Conservation (phyloP, 2,797 vertebrate species). For the Linurgus olivaceus region DNA sequence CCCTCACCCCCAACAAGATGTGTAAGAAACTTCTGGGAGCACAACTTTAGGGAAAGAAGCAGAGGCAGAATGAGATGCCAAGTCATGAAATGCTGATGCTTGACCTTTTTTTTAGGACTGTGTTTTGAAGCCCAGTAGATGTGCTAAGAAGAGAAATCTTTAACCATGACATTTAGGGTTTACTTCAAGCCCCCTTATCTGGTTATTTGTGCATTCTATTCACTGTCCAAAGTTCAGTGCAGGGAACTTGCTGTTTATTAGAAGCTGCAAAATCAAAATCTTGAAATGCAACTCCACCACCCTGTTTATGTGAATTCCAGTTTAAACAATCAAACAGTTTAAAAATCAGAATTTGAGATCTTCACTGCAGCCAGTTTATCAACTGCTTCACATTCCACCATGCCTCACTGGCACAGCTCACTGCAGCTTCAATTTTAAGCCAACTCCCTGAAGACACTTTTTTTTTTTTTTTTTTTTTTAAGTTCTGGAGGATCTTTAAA, state of each 20-base stretch:
- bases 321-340: not conserved
- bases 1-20: not conserved
- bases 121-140: not conserved
- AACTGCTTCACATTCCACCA: not conserved
- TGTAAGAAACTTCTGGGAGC: not conserved
- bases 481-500: constrained; percentile 35
- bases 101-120: not conserved
- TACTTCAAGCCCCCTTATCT: not conserved
- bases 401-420: not conserved
- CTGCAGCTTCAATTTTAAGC: not conserved
- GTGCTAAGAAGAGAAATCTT: not conserved
- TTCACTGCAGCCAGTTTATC: not conserved
- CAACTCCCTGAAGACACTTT: not conserved
- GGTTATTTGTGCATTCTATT: not conserved
- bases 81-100: not conserved
- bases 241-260: not conserved
- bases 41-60: not conserved
- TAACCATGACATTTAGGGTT: not conserved
- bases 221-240: not conserved
- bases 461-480: not conserved
- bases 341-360: not conserved
- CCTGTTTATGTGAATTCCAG: not conserved
- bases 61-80: not conserved
- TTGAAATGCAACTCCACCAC: not conserved
- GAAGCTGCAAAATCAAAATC: not conserved